Evolutionary conservation across 2,888 invertebrate species (phyloP).

Genomic region (Byasa hedistus): DNA sequence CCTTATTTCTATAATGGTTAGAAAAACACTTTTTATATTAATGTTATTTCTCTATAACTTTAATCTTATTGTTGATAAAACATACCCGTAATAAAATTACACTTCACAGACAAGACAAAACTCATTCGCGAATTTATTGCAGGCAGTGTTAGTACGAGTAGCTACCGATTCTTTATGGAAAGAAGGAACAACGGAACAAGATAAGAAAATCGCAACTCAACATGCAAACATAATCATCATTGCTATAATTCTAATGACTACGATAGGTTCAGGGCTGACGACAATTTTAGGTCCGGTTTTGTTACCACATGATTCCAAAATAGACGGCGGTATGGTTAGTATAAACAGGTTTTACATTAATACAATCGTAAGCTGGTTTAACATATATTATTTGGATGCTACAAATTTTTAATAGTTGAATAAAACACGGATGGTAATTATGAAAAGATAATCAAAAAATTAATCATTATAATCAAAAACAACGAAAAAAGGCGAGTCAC

Average conservation of each 20-base stretch:
- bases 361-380: neutral
- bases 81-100: constrained; percentile 19
- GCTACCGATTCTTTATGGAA: constrained; percentile 68
- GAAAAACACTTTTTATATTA: constrained; percentile 23
- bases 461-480: neutral
- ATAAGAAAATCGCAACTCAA: constrained; percentile 59
- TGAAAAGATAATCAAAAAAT: neutral
- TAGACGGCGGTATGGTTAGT: constrained; percentile 62
- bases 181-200: constrained; percentile 53
- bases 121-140: constrained; percentile 43
- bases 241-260: constrained; percentile 66
- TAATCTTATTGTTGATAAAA: constrained; percentile 1
- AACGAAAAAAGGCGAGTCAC: neutral
- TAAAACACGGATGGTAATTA: neutral
- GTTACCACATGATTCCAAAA: constrained; percentile 60
- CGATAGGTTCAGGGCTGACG: constrained; percentile 65
- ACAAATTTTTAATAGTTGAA: neutral
- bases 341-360: constrained; percentile 7
- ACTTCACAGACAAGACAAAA: constrained; percentile 24
- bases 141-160: constrained; percentile 72
- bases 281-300: constrained; percentile 66
- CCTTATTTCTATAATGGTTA: constrained; percentile 12
- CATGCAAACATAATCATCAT: constrained; percentile 75
- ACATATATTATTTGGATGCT: neutral
- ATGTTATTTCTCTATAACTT: constrained; percentile 14